Evolutionary conservation across 2,113 vertebrate genomes (phyloP).

Genomic region (Propithecus coquereli): DNA sequence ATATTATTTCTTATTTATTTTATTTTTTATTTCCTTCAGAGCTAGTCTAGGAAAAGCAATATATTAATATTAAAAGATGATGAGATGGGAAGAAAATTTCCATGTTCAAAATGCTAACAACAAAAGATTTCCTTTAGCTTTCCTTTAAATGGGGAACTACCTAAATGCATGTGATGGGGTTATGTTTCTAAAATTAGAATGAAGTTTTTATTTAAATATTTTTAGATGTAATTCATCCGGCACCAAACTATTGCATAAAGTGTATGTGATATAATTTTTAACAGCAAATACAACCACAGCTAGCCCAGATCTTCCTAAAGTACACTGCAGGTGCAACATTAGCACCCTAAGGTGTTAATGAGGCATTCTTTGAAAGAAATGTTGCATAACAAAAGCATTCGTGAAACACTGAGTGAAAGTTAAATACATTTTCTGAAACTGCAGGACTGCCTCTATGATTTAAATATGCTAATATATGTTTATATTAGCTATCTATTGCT

Average conservation of each 20-base stretch:
- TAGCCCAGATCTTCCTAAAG: background rate
- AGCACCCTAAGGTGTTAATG: background rate
- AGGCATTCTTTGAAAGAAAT: background rate
- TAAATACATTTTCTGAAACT: background rate
- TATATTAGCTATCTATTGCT: background rate
- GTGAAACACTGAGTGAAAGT: background rate
- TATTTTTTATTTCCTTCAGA: too few species aligned
- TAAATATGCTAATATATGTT: background rate
- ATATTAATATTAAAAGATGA: background rate
- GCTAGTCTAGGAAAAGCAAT: too few species aligned
- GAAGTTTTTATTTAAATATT: background rate
- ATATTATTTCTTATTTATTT: background rate
- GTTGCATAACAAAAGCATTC: background rate
- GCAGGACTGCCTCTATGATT: background rate
- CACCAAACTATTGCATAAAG: background rate
- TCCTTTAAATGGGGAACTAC: background rate
- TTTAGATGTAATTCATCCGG: background rate
- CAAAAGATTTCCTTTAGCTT: background rate
- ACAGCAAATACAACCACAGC: background rate
- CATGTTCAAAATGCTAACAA: background rate
- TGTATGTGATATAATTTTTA: background rate
- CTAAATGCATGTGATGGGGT: background rate
- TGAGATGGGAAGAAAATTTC: background rate
- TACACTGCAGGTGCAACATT: too few species aligned
- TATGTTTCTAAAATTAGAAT: background rate